Conservation (phyloP, 2,113 vertebrate genomes). For the Heteronetta atricapilla region DNA sequence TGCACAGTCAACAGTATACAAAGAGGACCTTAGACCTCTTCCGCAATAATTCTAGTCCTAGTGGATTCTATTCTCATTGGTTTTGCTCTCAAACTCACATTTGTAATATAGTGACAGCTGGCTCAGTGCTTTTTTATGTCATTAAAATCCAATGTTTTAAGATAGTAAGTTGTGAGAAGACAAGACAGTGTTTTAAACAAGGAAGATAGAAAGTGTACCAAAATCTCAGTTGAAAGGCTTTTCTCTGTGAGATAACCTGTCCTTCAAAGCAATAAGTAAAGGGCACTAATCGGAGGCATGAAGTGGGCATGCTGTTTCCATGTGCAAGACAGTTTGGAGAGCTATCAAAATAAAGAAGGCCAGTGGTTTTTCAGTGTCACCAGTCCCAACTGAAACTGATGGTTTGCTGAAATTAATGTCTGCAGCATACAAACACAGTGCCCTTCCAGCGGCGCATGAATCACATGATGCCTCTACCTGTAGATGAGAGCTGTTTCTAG, state of each 20-base stretch:
- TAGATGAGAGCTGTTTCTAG: background rate
- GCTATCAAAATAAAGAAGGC: background rate
- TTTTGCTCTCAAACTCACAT: constrained; percentile 62
- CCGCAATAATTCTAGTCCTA: constrained; percentile 44
- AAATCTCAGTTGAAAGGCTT: background rate
- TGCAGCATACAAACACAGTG: background rate
- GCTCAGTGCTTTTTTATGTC: constrained; percentile 44
- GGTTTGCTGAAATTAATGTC: background rate
- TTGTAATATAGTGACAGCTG: constrained; percentile 60
- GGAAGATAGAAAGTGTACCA: background rate
- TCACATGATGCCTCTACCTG: background rate
- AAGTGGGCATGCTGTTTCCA: background rate
- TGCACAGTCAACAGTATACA: background rate
- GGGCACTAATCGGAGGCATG: background rate
- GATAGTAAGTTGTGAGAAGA: constrained; percentile 15
- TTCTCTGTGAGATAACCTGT: background rate
- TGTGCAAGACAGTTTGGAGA: background rate
- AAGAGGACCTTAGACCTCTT: constrained; percentile 58
- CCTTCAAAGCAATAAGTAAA: background rate
- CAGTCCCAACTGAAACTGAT: background rate
- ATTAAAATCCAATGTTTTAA: constrained; percentile 62
- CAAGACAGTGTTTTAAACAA: constrained; percentile 3
- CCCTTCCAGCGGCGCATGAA: background rate
- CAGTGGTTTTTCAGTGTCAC: background rate
- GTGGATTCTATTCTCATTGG: constrained; percentile 48